Evolutionary conservation across 2,113 vertebrate genomes (phyloP).

Genomic region (Mesembrinibis cayennensis): DNA sequence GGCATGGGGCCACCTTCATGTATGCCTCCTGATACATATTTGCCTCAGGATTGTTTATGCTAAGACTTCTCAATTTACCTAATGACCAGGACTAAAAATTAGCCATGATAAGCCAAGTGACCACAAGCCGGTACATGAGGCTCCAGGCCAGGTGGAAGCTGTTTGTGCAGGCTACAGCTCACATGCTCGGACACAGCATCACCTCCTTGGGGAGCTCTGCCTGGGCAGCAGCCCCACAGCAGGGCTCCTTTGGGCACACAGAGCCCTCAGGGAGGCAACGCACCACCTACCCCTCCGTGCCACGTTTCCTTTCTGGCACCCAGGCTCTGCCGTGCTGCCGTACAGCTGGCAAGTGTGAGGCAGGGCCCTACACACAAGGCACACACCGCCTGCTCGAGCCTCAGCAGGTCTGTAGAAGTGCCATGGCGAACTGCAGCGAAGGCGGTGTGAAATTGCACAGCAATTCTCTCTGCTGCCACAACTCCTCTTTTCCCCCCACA

Average conservation of each 20-base stretch:
- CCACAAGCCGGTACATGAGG: not conserved
- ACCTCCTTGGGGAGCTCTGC: not conserved
- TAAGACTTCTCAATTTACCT: not conserved
- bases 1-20: not conserved
- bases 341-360: not conserved
- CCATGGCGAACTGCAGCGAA: not conserved
- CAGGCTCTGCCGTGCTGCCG: not conserved
- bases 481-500: not conserved
- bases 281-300: not conserved
- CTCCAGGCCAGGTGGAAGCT: not conserved
- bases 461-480: not conserved
- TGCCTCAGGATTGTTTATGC: not conserved
- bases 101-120: not conserved
- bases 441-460: not conserved
- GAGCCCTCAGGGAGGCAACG: not conserved
- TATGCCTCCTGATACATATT: not conserved
- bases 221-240: not conserved
- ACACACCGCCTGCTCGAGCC: not conserved
- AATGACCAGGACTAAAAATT: not conserved
- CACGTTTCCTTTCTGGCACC: not conserved
- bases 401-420: not conserved
- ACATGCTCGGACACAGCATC: fast-evolving
- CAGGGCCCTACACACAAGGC: not conserved
- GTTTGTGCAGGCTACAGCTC: not conserved
- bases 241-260: not conserved